Conservation (phyloP, 2,888 invertebrate genomes). For the Ganaspis brasiliensis region DNA sequence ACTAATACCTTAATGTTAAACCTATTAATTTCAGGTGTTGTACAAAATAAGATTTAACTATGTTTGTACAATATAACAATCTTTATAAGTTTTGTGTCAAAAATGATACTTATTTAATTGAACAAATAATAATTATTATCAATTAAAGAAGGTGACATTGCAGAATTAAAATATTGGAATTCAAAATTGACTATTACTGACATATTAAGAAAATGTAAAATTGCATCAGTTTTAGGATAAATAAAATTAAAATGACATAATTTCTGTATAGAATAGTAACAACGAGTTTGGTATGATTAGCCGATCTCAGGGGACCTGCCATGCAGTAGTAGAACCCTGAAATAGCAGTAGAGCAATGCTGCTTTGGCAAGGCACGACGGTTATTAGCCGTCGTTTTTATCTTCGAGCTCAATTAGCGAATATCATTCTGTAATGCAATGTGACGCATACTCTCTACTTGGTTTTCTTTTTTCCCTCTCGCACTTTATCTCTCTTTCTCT, state of each 20-base stretch:
- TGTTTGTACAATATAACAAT: too few relatives aligned
- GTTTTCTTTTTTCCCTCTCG: constrained; percentile 45
- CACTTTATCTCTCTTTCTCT: constrained; percentile 45
- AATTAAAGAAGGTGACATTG: too few relatives aligned
- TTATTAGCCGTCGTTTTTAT: constrained; percentile 79
- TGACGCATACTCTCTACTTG: constrained; percentile 71
- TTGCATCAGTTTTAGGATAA: too few relatives aligned
- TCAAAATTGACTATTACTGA: too few relatives aligned
- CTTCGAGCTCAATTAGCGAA: constrained; percentile 80
- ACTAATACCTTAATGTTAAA: too few relatives aligned
- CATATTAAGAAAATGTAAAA: too few relatives aligned
- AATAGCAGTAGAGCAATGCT: constrained; percentile 16
- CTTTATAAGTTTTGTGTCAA: too few relatives aligned
- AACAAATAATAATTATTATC: too few relatives aligned
- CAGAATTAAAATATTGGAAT: too few relatives aligned
- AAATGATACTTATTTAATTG: too few relatives aligned
- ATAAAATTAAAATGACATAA: not conserved
- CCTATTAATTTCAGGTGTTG: too few relatives aligned
- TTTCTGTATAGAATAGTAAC: constrained; percentile 59
- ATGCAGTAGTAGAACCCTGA: constrained; percentile 45
- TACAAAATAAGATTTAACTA: too few relatives aligned
- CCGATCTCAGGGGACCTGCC: constrained; percentile 71
- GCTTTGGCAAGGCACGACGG: constrained; percentile 64
- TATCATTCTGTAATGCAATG: constrained; percentile 79
- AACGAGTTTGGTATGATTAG: constrained; percentile 74